phyloP scores from a whole-genome alignment of 2,888 invertebrate species.

The Notodonta ziczac region DNA sequence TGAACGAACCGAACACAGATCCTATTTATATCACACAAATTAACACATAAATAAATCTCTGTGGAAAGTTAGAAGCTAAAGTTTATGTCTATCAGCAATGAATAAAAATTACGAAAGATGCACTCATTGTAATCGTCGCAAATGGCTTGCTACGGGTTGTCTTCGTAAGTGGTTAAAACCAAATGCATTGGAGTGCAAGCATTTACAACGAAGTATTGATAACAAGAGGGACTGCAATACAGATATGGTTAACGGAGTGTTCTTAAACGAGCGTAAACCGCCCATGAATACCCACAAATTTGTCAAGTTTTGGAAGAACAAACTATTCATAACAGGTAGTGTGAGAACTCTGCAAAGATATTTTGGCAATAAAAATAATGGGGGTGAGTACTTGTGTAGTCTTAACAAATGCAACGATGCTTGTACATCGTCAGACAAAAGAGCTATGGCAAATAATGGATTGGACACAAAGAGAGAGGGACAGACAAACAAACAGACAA shows the following conservation, averaged over 20 bases:
- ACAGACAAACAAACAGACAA: conserved; percentile 56
- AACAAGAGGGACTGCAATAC: conserved; percentile 73
- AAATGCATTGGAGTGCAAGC: conserved; percentile 76
- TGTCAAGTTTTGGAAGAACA: conserved; percentile 80
- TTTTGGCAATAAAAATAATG: conserved; percentile 68
- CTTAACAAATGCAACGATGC: conserved; percentile 61
- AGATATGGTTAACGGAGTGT: conserved; percentile 73
- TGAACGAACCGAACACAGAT: conserved; percentile 14
- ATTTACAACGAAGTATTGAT: conserved; percentile 75
- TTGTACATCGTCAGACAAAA: conserved; percentile 63
- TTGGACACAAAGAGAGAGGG: conserved; percentile 62
- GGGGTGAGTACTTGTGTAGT: conserved; percentile 64
- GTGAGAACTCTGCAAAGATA: conserved; percentile 75
- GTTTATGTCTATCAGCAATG: conserved; percentile 50
- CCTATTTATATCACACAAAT: conserved; percentile 17
- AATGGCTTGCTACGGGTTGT: conserved; percentile 77
- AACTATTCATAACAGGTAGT: conserved; percentile 74
- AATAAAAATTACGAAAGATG: conserved; percentile 80
- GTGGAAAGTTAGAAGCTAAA: conserved; percentile 12
- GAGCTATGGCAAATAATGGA: conserved; percentile 41
- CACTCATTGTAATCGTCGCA: conserved; percentile 76
- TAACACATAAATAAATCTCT: conserved; percentile 13
- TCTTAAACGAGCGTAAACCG: conserved; percentile 70
- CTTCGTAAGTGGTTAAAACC: conserved; percentile 80
- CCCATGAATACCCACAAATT: conserved; percentile 72